Conservation (phyloP, 2,797 vertebrate species). For the Petrocephalus sullivani region DNA sequence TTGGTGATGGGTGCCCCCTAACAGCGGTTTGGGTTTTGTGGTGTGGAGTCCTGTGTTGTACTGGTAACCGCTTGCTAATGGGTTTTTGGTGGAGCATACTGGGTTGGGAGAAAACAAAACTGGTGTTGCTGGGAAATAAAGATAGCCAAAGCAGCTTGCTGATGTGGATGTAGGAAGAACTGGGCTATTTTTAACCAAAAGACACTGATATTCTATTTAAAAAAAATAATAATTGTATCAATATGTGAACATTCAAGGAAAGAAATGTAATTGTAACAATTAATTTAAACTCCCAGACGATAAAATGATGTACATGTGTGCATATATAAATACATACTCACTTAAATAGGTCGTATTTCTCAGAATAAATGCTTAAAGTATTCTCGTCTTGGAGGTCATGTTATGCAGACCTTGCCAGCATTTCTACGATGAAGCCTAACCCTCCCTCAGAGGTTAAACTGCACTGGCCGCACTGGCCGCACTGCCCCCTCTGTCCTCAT, state of each 20-base stretch:
- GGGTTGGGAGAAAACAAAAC: slow-evolving; percentile 13
- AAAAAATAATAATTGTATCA: background rate
- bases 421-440: background rate
- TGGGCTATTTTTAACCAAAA: no score
- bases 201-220: background rate
- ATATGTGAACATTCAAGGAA: background rate
- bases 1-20: slow-evolving; percentile 24
- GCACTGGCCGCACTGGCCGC: background rate
- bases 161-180: background rate
- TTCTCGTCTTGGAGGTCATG: background rate
- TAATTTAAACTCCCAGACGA: background rate
- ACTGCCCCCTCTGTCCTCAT: background rate
- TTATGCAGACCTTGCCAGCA: background rate
- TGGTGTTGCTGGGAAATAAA: slow-evolving; percentile 21
- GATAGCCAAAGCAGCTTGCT: slow-evolving; percentile 32
- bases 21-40: slow-evolving; percentile 6
- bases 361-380: background rate
- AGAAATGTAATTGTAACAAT: background rate
- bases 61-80: slow-evolving; percentile 20
- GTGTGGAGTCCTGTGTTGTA: slow-evolving; percentile 3
- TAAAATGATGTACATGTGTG: background rate
- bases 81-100: background rate
- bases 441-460: background rate
- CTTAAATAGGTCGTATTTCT: background rate
- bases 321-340: background rate